Evolutionary conservation across 2,113 vertebrate genomes (phyloP), one percentile per base, ranked within the genome.

Genomic region (Corythornis vintsioides): DNA sequence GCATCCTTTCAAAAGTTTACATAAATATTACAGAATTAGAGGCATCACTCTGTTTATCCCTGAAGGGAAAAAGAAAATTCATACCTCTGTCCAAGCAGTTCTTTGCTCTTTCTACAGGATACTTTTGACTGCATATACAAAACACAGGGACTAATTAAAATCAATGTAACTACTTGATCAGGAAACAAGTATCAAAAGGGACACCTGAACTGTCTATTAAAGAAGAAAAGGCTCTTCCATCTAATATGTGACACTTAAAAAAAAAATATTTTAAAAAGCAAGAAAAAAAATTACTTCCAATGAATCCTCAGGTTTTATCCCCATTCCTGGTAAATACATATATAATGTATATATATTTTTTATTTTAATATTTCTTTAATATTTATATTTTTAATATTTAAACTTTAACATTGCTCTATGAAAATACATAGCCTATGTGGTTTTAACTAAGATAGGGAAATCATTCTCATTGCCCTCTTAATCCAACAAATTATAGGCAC

Each of bases 21-120:
- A 60, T 91, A 86, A 94, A 91, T 86, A 80, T 80, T 86, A 56
- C 20, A 71, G 67, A 90, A 89, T 28, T 70, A 31, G 76, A 89
- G 69, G 48, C 40, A 77, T 88, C 48, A 14, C 29, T 66, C 33
- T 91, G 31, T 93, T 94, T 95, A 87, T 63, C 61, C 83, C 57
- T 86, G 65, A 83, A 90, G 83, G 79, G 10, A 74, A 88, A 86
- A 78, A 63, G 13, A 65, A 93, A 86, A 89, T 38, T 77, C 16
- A 13, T 78, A 45, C 40, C 33, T 64, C 43, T 16, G 40, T 66
- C 56, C 65, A 90, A 78, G 83, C 24, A 86, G 26, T 81, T 71
- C 25, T 71, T 21, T 1, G 3, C 35, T 80, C 31, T 52, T 89
- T 78, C 56, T 45, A 57, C 48, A 42, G 24, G 26, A 42, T 81